Evolutionary conservation across 2,797 vertebrate species (phyloP).

Genomic region (Nasua narica): DNA sequence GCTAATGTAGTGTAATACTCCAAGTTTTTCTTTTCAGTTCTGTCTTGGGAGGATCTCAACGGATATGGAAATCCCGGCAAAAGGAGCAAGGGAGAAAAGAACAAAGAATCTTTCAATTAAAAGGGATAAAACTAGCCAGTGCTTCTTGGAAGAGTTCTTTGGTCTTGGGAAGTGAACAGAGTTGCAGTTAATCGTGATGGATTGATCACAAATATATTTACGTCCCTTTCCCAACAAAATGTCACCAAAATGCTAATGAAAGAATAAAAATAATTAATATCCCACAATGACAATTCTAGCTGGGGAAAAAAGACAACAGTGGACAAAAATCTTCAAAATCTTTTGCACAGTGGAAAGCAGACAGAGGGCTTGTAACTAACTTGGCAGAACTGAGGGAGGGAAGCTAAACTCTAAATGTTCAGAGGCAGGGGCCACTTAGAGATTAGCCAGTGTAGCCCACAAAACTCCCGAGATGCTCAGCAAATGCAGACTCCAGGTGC

Average conservation of each 20-base stretch:
- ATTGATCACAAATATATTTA: not conserved
- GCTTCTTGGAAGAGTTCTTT: slow-evolving; percentile 33
- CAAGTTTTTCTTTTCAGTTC: slow-evolving; percentile 40
- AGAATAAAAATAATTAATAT: slow-evolving; percentile 6
- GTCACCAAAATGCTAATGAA: not conserved
- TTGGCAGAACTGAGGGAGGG: slow-evolving; percentile 12
- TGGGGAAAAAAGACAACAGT: not conserved
- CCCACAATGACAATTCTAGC: not conserved
- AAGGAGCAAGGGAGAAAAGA: not conserved
- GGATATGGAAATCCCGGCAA: not conserved
- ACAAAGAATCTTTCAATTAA: slow-evolving; percentile 35
- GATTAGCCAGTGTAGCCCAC: not conserved
- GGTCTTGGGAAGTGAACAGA: slow-evolving; percentile 1
- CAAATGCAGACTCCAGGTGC: not conserved
- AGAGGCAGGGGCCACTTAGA: not conserved
- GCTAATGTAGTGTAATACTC: slow-evolving; percentile 25
- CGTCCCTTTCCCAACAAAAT: slow-evolving; percentile 26
- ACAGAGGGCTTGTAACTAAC: not conserved
- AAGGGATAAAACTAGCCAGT: slow-evolving; percentile 10
- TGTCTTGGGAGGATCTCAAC: slow-evolving; percentile 10
- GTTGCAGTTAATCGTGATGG: slow-evolving; percentile 6
- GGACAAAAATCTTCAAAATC: slow-evolving; percentile 1
- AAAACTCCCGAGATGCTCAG: not conserved
- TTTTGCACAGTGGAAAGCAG: slow-evolving; percentile 9
- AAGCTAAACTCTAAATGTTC: not conserved